Evolutionary conservation across 2,797 vertebrate species (phyloP).

Genomic region (Poeciliopsis paucimaculata): DNA sequence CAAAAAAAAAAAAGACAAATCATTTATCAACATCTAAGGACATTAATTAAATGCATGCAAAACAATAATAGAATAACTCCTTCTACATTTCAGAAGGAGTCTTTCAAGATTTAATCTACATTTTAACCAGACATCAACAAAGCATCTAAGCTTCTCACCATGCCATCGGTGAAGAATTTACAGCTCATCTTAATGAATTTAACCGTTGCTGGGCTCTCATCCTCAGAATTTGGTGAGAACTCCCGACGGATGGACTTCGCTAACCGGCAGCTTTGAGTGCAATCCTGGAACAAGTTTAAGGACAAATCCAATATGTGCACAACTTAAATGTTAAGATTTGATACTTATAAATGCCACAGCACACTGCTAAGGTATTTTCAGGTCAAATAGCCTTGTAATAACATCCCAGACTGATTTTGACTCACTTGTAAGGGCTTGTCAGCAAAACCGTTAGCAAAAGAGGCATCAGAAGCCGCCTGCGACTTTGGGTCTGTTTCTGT

Average conservation of each 20-base stretch:
- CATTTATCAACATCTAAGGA: not conserved
- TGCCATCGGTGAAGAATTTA: conserved; percentile 97
- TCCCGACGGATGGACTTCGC: conserved; percentile 85
- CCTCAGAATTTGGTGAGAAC: conserved; percentile 92
- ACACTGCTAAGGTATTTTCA: not conserved
- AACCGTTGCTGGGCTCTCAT: conserved; percentile 91
- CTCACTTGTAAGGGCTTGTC: conserved; percentile 63
- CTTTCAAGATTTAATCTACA: not conserved
- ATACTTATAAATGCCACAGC: not conserved
- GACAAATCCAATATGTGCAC: conserved; percentile 9
- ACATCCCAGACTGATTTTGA: conserved; percentile 6
- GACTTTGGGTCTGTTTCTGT: conserved; percentile 64
- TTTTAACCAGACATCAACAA: not conserved
- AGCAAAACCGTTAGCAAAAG: conserved; percentile 35
- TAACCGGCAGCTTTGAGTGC: conserved; percentile 81
- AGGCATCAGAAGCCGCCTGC: conserved; percentile 34
- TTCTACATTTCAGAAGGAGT: not conserved
- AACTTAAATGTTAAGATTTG: not conserved
- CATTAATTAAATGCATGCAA: not conserved
- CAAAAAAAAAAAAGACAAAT: not conserved
- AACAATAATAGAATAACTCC: not conserved
- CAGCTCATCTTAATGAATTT: conserved; percentile 99
- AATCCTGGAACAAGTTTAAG: conserved; percentile 77
- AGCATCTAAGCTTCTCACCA: conserved; percentile 80
- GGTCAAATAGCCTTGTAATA: not conserved